Evolutionary conservation across 1,140 invertebrate species (phyloP), one percentile per base, ranked within the genome.

Genomic region (Psix sp.): DNA sequence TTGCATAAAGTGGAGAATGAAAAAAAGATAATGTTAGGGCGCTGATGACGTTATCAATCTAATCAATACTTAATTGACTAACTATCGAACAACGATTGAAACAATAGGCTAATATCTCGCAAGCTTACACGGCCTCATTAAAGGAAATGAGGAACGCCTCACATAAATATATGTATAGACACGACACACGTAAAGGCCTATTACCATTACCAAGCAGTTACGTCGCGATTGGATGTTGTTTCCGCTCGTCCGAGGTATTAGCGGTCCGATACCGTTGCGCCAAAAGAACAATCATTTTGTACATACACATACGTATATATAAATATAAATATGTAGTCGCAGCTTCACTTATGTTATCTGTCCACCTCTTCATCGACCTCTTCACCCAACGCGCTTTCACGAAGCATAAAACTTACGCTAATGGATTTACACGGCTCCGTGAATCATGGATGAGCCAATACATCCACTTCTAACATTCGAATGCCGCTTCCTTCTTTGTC

Each of bases 341-440:
- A 68, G 62, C 48, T 45, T 33, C 56, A 38, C 51, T 38, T 20
- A 14, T 39, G 60, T 62, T 59, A 54, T 63, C 35, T 57, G 31
- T 51, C 60, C 52, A 65, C 66, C 48, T 56, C 48, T 68, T 51
- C 39, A 39, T 51, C 74, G 75, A 77, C 77, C 77, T 78, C 57
- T 73, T 75, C 75, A 76, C 62, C 77, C 33, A 13, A 60, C 38
- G 39, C 38, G 57, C 52, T 57, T 42, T 57, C 24, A 40, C 51
- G 18, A 48, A 57, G 65, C 45, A 66, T 73, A 65, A 80, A 75
- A 52, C 56, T 57, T 49, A 21, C 59, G 63, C 63, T 78, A 78
- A 80, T 78, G 75, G 68, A 78, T 78, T 78, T 75, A 78, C 63
- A 60, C 60, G 76, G 65, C 36, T 57, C 49, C 46, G 43, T 62